Base-by-base conservation (phyloP, 2,797 vertebrate genomes). In the Astyanax mexicanus region DNA sequence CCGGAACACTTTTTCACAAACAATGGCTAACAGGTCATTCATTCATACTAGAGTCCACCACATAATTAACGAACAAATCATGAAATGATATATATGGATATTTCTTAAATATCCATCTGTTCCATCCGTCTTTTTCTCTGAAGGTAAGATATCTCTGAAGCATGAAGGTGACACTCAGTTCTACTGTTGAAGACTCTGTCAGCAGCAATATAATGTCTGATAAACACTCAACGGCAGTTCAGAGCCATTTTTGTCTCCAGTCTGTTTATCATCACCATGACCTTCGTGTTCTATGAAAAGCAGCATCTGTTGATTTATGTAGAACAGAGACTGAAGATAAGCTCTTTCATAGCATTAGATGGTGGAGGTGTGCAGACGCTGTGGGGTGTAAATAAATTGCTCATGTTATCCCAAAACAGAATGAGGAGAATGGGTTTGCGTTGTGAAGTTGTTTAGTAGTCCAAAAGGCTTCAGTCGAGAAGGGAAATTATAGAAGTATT, bases 271-370 rank as follows among this genome's bases (percentile, higher is more conserved):
- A 62, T 62, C 60, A 15, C 19, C 23, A 38, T 44, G 62, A 44
- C 38, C 62, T 65, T 29, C 25, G 29, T 49, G 27, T 9, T 67
- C 25, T 49, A 11, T 32, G 44, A 67, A 67, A 51, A 35, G 44
- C 8, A 32, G 49, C 64, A 49, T 67, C 13, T 49, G 64, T 32
- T 67, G 64, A n/a, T 32, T 49, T 47, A 35, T 67, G 64, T 49
- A 10, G n/a, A 25, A 45, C 1, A 44, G 13, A 44, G 35, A 5
- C 13, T 0, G 65, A 27, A 25, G 38, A 64, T 23, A 19, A 61
- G n/a, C 58, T 7, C 25, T 29, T 38, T 7, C 27, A 29, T 8
- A 11, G n/a, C 29, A 19, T 37, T 21, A 38, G 37, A 37, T 19
- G 12, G 23, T 38, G 17, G 19, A 37, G 19, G 37, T 4, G 40